phyloP scores from a whole-genome alignment of 2,797 vertebrate species.

The Mus caroli region DNA sequence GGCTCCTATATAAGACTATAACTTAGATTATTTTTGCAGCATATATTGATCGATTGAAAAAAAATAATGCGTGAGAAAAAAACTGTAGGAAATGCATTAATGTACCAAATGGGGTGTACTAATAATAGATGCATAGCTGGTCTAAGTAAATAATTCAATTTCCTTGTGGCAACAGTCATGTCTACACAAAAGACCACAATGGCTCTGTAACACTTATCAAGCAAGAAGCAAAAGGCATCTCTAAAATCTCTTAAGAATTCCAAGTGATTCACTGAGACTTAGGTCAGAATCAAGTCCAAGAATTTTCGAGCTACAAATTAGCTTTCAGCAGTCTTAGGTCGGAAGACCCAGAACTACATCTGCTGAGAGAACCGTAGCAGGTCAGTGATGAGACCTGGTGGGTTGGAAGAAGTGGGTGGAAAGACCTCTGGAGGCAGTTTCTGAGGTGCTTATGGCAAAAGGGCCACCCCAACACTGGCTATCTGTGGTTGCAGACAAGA shows the following conservation, averaged over 20 bases:
- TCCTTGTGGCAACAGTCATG: slow-evolving; percentile 10
- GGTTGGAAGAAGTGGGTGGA: neutral
- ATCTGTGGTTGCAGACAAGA: neutral
- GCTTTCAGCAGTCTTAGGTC: slow-evolving; percentile 9
- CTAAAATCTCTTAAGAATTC: slow-evolving; percentile 60
- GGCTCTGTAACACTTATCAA: slow-evolving; percentile 43
- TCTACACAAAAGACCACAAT: slow-evolving; percentile 30
- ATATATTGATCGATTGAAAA: neutral
- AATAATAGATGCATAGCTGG: slow-evolving; percentile 48
- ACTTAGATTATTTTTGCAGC: slow-evolving; percentile 48
- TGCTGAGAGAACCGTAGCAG: neutral
- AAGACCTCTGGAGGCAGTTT: slow-evolving; percentile 21
- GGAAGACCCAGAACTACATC: neutral
- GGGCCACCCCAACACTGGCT: neutral
- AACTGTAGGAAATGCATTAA: slow-evolving; percentile 22
- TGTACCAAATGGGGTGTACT: slow-evolving; percentile 37
- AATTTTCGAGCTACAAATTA: slow-evolving; percentile 54
- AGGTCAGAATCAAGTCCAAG: slow-evolving; percentile 36
- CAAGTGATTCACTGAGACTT: slow-evolving; percentile 55
- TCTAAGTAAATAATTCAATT: slow-evolving; percentile 66
- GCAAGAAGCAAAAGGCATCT: slow-evolving; percentile 59
- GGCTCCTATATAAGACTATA: neutral
- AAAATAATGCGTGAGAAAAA: slow-evolving; percentile 3
- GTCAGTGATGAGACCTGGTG: neutral
- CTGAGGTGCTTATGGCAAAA: neutral